Conservation (phyloP, 1,140 invertebrate genomes). For the Bombus waltoni region DNA sequence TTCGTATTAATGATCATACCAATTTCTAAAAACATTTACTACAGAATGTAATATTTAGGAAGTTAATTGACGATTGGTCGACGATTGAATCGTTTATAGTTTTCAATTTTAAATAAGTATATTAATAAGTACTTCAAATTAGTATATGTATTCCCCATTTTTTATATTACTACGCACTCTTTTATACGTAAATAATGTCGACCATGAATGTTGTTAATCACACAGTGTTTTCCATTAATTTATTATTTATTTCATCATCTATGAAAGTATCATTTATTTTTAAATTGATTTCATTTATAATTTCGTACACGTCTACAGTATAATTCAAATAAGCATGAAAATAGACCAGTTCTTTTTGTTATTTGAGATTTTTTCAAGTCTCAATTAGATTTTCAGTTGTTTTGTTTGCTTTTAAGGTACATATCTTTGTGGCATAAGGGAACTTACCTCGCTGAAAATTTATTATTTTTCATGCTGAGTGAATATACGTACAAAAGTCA, state of each 20-base stretch:
- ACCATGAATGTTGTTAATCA: slow-evolving; percentile 54
- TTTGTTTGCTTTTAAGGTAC: slow-evolving; percentile 10
- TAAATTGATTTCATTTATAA: slow-evolving; percentile 9
- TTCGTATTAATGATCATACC: background rate
- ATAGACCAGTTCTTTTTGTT: background rate
- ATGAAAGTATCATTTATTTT: slow-evolving; percentile 31
- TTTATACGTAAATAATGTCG: slow-evolving; percentile 36
- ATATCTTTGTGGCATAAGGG: slow-evolving; percentile 23
- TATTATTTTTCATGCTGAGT: slow-evolving; percentile 28
- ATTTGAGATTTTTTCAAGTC: background rate
- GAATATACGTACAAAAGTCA: slow-evolving; percentile 18
- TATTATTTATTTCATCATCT: slow-evolving; percentile 60
- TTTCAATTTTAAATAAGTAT: background rate
- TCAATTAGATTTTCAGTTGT: background rate
- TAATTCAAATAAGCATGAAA: background rate
- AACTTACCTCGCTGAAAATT: slow-evolving; percentile 66
- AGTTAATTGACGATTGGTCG: slow-evolving; percentile 64
- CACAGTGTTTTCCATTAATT: slow-evolving; percentile 53
- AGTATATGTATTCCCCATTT: background rate
- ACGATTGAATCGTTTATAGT: slow-evolving; percentile 10
- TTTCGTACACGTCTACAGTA: background rate
- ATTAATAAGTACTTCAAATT: background rate
- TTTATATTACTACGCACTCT: background rate
- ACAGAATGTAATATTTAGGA: background rate
- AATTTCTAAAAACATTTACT: slow-evolving; percentile 4